Evolutionary conservation across 2,113 vertebrate species (phyloP).

Genomic region (Melanerpes aurifrons): DNA sequence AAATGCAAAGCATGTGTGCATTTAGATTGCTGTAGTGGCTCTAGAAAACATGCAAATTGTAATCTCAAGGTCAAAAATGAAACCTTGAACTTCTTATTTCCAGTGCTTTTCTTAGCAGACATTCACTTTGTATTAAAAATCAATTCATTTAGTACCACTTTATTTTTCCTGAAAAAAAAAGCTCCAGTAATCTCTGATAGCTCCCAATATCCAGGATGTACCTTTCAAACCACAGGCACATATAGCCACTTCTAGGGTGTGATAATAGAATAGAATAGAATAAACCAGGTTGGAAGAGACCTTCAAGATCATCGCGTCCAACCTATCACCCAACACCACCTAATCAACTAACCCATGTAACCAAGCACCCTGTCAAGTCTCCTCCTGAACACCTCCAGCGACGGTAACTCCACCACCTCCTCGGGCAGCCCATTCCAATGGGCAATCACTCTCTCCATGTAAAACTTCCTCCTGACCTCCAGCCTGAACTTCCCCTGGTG

Average conservation of each 20-base stretch:
- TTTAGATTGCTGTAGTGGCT: background rate
- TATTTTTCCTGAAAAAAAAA: background rate
- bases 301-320: too few species aligned
- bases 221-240: background rate
- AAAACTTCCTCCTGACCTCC: too few species aligned
- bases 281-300: too few species aligned
- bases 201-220: background rate
- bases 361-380: too few species aligned
- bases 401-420: too few species aligned
- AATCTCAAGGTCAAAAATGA: conserved; percentile 41
- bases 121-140: background rate
- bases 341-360: too few species aligned
- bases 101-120: background rate
- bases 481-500: too few species aligned
- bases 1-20: conserved; percentile 33
- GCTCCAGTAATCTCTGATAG: background rate
- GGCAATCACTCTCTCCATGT: too few species aligned
- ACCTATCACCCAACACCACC: too few species aligned
- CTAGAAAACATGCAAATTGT: background rate
- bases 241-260: background rate
- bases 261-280: too few species aligned
- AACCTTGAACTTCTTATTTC: background rate
- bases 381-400: too few species aligned
- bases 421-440: too few species aligned
- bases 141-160: background rate